phyloP scores from a whole-genome alignment of 2,888 invertebrate species.

The Imbricaverruca yamaguchii region DNA sequence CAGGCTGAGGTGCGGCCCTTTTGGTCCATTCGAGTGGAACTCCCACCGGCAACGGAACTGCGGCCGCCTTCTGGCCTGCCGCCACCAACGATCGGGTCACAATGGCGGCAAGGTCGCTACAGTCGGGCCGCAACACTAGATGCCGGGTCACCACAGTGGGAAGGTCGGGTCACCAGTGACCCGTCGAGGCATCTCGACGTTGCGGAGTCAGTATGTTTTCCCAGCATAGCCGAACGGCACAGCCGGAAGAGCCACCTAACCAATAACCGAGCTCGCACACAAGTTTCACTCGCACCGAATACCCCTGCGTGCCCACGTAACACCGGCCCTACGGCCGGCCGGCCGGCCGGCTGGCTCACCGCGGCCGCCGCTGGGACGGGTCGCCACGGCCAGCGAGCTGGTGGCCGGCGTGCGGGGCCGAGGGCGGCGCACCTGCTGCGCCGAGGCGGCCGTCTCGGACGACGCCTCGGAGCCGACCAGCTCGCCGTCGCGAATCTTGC shows the following conservation, averaged over 20 bases:
- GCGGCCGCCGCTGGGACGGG: not conserved
- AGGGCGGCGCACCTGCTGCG: not conserved
- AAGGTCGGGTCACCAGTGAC: too few relatives aligned
- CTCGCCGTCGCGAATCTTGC: not conserved
- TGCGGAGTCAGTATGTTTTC: too few relatives aligned
- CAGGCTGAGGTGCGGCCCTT: not conserved
- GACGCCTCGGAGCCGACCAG: not conserved
- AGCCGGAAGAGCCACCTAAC: not conserved
- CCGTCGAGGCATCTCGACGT: too few relatives aligned
- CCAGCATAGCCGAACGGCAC: not conserved
- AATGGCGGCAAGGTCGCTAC: not conserved
- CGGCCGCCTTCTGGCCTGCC: not conserved
- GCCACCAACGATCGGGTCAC: not conserved
- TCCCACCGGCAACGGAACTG: not conserved
- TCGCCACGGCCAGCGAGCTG: not conserved
- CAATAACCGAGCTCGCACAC: too few relatives aligned
- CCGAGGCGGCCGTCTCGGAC: not conserved
- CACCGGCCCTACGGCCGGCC: not conserved
- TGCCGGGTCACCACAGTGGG: too few relatives aligned
- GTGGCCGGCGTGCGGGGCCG: not conserved
- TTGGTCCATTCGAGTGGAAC: not conserved
- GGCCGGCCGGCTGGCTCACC: not conserved
- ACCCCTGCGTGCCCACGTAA: not conserved
- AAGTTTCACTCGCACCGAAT: too few relatives aligned
- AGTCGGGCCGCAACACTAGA: not conserved